Evolutionary conservation across 1,140 invertebrate genomes (phyloP).

Genomic region (Probaryconus sp.): DNA sequence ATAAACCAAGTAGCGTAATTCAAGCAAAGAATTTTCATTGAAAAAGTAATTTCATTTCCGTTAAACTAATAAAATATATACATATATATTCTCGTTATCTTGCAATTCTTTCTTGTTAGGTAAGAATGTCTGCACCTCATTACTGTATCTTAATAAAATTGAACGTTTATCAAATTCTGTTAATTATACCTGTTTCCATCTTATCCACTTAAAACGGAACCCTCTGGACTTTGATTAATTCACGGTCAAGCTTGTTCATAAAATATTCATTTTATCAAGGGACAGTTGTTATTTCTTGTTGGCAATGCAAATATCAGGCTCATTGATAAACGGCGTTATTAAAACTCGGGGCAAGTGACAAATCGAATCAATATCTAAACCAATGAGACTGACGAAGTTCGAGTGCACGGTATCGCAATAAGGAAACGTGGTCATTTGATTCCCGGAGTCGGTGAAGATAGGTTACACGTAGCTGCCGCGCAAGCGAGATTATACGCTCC

Average conservation of each 20-base stretch:
- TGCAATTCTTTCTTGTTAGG: neutral
- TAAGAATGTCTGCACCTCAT: slow-evolving; percentile 4
- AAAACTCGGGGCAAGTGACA: slow-evolving; percentile 1
- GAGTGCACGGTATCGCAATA: slow-evolving; percentile 6
- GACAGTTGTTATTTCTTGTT: slow-evolving; percentile 6
- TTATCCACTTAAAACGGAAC: too few species aligned
- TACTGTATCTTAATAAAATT: slow-evolving; percentile 18
- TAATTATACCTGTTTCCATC: slow-evolving; percentile 9
- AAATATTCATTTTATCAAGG: slow-evolving; percentile 14
- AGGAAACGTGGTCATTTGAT: slow-evolving; percentile 26
- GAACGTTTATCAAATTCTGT: slow-evolving; percentile 13
- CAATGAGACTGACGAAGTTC: slow-evolving; percentile 27
- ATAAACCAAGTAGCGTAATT: too few species aligned
- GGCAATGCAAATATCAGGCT: neutral
- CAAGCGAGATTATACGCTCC: slow-evolving; percentile 56
- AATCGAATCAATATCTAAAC: slow-evolving; percentile 25
- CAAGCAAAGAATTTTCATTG: too few species aligned
- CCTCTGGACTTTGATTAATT: slow-evolving; percentile 8
- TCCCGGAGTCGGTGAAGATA: slow-evolving; percentile 20
- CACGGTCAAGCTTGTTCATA: neutral
- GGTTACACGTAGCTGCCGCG: slow-evolving; percentile 30
- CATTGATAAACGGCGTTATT: slow-evolving; percentile 14
- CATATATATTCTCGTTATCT: too few species aligned
- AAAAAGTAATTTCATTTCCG: too few species aligned
- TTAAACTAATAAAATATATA: too few species aligned